A percentile compares a stretch with the other conserved stretches of the same genome.
Evolutionary conservation across 2,888 invertebrate species (phyloP).

Genomic region (Microdon myrmicae): DNA sequence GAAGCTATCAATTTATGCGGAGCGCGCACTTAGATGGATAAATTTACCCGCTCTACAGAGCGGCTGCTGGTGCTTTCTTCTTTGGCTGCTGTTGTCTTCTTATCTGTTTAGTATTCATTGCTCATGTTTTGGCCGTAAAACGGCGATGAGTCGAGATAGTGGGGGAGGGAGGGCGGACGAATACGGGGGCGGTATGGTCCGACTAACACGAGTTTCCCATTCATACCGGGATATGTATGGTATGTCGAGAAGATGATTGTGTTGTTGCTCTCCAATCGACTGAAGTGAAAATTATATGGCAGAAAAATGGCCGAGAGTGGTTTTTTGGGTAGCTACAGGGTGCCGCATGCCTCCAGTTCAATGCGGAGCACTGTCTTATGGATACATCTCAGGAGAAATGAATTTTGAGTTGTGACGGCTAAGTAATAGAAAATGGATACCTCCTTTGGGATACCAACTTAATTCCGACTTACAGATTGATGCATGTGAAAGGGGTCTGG

Average conservation of each 20-base stretch:
- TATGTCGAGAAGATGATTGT: constrained; percentile 1
- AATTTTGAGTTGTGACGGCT: too few relatives aligned
- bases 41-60: constrained; percentile 12
- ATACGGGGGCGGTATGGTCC: constrained; percentile 25
- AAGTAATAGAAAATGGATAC: too few relatives aligned
- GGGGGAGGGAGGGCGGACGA: constrained; percentile 11
- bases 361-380: too few relatives aligned
- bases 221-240: constrained; percentile 8
- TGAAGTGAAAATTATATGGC: constrained; percentile 37
- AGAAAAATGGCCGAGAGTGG: constrained; percentile 19
- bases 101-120: constrained; percentile 42
- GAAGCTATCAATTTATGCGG: constrained; percentile 47
- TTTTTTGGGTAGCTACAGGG: too few relatives aligned
- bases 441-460: too few relatives aligned
- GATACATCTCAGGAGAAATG: too few relatives aligned
- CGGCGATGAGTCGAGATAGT: constrained; percentile 18
- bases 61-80: constrained; percentile 21
- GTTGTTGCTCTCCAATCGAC: constrained; percentile 9
- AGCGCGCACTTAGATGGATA: constrained; percentile 47
- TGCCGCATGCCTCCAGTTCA: too few relatives aligned
- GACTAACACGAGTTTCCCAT: constrained; percentile 41
- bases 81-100: constrained; percentile 36
- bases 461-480: too few relatives aligned
- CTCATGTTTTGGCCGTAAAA: constrained; percentile 41
- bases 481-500: too few relatives aligned